Percentiles rank a stretch among this genome's conserved stretches.
Conservation (phyloP, 2,113 vertebrate species). For the Narcine bancroftii region DNA sequence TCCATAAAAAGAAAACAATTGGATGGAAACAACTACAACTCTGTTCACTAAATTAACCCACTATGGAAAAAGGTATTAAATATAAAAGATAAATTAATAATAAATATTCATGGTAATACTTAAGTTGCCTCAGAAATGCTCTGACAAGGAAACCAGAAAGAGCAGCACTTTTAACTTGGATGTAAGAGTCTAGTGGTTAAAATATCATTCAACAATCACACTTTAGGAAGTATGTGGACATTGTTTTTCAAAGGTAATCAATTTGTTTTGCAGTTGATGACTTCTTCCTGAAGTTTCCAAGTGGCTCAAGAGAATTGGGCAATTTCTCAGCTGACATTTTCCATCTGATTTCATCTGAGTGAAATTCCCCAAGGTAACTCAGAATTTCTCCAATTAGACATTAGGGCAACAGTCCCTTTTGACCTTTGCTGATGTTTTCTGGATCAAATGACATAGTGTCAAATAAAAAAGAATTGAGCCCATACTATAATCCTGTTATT, state of each 20-base stretch:
- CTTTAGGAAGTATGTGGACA: neutral
- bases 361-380: neutral
- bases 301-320: neutral
- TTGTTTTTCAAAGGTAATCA: neutral
- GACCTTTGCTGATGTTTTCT: neutral
- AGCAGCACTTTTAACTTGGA: neutral
- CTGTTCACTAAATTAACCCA: too few relatives aligned
- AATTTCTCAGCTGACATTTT: neutral
- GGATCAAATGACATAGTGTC: neutral
- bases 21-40: too few relatives aligned
- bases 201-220: neutral
- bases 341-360: neutral
- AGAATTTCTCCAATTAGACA: neutral
- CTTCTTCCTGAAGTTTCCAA: neutral
- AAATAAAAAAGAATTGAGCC: neutral
- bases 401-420: neutral
- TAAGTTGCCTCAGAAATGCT: neutral
- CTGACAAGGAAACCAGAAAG: neutral
- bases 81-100: too few relatives aligned
- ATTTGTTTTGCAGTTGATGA: neutral
- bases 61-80: too few relatives aligned
- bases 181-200: neutral
- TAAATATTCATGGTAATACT: too few relatives aligned
- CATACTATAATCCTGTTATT: neutral
- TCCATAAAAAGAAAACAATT: too few relatives aligned